Evolutionary conservation across 1,140 invertebrate genomes (phyloP), one percentile per base, ranked within the genome.

Genomic region (Plectrocnemia conspersa): DNA sequence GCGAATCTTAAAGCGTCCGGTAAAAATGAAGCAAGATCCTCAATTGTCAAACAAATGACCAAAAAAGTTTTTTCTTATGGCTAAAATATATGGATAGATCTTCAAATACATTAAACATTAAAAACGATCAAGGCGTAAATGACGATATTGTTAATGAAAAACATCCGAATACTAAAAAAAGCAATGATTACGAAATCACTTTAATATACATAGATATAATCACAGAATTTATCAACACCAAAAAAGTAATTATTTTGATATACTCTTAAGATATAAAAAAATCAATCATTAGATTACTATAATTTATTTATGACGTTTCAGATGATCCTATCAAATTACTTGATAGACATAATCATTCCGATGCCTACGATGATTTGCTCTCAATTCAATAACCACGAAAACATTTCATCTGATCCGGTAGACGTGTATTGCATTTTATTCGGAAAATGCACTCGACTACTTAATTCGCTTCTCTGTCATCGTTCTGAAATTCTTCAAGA

Each of bases 261-360:
- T 21, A 13, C 9, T 23, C 9, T 23, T 44, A 3, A 9, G 7
- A 19, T 44, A 44, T 44, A 6, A 18, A 44, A 23, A 9, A 23
- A 19, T 23, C 15, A 7, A 6, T 40, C 9, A 27, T 27, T 47
- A n/a, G n/a, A 16, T 29, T 19, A n/a, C 24, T 29, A 47, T 27
- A 4, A 18, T 44, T 21, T 21, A 9, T 52, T 32, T 42, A 25
- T 41, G 5, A 44, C 9, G 35, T 59, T 55, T 41, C 42, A 60
- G 58, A 60, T 60, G 42, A 52, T 47, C 25, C 21, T 55, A 7
- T 56, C 53, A 5, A 36, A 45, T 16, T 52, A 29, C 25, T 33
- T 60, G 23, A 53, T 60, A 9, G 58, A 60, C 25, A 60, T 29
- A 15, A 32, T 60, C n/a, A 22, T 60, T 10, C 58, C 55, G 27